A percentile compares a stretch with the other conserved stretches of the same genome.
phyloP scores from a whole-genome alignment of 2,113 vertebrate species.

The Tor tambroides region DNA sequence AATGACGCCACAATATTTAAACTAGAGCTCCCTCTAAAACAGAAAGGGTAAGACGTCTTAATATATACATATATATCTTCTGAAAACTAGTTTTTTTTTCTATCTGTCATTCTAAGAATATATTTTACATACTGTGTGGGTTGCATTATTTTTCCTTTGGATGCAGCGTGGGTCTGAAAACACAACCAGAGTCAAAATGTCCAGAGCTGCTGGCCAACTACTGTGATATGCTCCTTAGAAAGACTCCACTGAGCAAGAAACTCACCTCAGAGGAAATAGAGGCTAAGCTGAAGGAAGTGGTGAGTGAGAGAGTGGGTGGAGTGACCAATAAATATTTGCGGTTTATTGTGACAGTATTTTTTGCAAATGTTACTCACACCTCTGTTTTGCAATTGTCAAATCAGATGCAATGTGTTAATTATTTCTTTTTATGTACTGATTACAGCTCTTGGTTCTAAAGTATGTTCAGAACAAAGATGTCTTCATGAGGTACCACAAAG shows the following conservation, averaged over 20 bases:
- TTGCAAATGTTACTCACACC: not conserved
- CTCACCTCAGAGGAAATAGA: constrained; percentile 97
- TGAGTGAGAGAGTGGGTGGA: constrained; percentile 61
- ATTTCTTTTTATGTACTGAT: not conserved
- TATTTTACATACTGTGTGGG: constrained; percentile 21
- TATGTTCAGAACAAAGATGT: constrained; percentile 99
- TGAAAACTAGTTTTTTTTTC: not conserved
- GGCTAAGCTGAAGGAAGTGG: constrained; percentile 98
- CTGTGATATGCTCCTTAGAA: constrained; percentile 96
- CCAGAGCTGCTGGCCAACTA: constrained; percentile 98
- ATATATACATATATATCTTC: not conserved
- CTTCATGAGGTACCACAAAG: constrained; percentile 98
- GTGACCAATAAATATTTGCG: not conserved
- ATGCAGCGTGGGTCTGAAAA: constrained; percentile 90
- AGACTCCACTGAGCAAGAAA: constrained; percentile 97
- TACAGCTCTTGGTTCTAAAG: constrained; percentile 93
- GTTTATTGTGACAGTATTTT: not conserved
- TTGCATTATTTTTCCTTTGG: not conserved
- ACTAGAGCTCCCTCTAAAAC: constrained; percentile 96
- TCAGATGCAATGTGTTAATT: not conserved
- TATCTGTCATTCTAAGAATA: not conserved
- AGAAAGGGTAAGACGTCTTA: constrained; percentile 90
- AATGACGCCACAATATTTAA: constrained; percentile 99
- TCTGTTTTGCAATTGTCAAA: not conserved
- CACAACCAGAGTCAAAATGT: constrained; percentile 96